A percentile compares a stretch with the other conserved stretches of the same genome.
phyloP scores from a whole-genome alignment of 2,797 vertebrate genomes.

The Tarsius wallacei region DNA sequence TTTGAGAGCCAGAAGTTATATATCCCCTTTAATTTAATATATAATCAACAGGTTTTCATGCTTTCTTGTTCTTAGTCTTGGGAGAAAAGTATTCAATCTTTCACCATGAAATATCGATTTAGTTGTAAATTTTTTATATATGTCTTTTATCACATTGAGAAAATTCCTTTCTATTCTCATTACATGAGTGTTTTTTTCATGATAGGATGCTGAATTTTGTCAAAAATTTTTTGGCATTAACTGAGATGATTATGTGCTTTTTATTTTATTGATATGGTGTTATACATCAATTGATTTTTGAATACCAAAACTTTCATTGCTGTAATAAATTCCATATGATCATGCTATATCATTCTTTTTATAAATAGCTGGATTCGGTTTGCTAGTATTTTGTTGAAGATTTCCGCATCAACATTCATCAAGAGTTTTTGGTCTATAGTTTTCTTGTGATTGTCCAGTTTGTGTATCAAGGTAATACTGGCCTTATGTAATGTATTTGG shows the following conservation, averaged over 20 bases:
- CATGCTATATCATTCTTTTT: not conserved
- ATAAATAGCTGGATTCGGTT: not conserved
- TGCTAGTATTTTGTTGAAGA: not conserved
- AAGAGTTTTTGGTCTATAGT: not conserved
- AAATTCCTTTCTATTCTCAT: not conserved
- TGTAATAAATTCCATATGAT: not conserved
- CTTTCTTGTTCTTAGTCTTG: not conserved
- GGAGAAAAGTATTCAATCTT: not conserved
- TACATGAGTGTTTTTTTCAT: not conserved
- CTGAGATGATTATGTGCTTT: not conserved
- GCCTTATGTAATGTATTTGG: not conserved
- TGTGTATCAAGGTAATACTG: not conserved
- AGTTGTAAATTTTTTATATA: not conserved
- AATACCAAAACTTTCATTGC: not conserved
- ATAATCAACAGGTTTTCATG: not conserved
- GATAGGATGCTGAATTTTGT: not conserved
- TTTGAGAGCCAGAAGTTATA: conserved; percentile 23
- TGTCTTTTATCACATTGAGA: not conserved
- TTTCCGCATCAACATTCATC: not conserved
- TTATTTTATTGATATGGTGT: not conserved
- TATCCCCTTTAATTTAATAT: not conserved
- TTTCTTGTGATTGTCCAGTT: not conserved
- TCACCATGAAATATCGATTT: not conserved
- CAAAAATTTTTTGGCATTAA: not conserved
- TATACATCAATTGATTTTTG: not conserved